phyloP scores from a whole-genome alignment of 2,888 invertebrate genomes.

The Fragum sueziense region DNA sequence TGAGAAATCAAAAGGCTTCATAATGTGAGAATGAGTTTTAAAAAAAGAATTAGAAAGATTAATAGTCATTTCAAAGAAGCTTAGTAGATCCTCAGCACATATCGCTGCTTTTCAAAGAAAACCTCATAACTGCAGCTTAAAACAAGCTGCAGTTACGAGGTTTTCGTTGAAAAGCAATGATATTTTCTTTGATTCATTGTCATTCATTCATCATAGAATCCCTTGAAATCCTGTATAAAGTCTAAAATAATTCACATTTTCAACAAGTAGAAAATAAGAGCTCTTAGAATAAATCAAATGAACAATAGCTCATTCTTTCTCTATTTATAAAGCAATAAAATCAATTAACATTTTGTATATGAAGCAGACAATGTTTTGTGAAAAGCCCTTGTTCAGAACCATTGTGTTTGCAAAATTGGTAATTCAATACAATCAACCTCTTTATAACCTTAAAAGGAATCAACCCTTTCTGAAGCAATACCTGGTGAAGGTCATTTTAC shows the following conservation, averaged over 20 bases:
- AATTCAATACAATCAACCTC: not conserved
- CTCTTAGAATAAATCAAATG: not conserved
- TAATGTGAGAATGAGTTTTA: no score
- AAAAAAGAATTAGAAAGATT: no score
- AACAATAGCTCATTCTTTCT: not conserved
- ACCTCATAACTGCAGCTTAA: no score
- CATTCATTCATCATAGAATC: no score
- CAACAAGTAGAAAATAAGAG: not conserved
- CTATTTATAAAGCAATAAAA: not conserved
- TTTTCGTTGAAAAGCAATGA: no score
- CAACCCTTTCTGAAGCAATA: not conserved
- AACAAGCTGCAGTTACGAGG: no score
- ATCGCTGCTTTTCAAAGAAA: no score
- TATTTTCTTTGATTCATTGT: no score
- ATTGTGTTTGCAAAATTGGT: not conserved
- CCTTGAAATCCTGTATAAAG: no score
- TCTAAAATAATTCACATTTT: not conserved
- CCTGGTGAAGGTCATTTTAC: not conserved
- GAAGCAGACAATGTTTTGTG: not conserved
- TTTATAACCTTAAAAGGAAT: not conserved
- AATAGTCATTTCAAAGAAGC: no score
- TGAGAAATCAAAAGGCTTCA: no score
- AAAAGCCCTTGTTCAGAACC: not conserved
- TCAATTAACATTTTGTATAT: not conserved
- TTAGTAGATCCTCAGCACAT: no score